Evolutionary conservation across 2,888 invertebrate species (phyloP), one percentile per base, ranked within the genome.

Genomic region (Cyrtodaria siliqua): DNA sequence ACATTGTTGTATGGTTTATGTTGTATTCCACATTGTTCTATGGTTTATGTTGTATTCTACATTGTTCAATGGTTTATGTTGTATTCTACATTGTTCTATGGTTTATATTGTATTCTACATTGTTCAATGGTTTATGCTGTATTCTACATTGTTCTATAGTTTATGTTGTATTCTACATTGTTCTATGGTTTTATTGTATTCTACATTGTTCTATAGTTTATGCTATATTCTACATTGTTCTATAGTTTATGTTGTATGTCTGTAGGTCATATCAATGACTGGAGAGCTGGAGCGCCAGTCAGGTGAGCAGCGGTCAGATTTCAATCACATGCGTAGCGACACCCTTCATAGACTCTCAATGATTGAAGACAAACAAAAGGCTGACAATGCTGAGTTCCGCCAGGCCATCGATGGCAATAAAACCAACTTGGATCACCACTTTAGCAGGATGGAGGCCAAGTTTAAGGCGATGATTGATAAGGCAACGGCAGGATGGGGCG

Each of bases 371-470:
- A 87, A 86, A 44, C 89, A 90, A n/a, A 76, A 86, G 23, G 69
- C 79, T 18, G 56, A 87, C 60, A 73, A 91, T 33, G 84, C 86
- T 8, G 91, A 92, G 12, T 59, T 89, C 20, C 80, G 83, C 52
- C 84, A 83, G 27, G 79, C 80, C 8, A 61, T 92, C n/a, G 66
- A 83, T 3, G 75, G 84, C 3, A 79, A 85, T 67, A 86, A 85
- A 57, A 49, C 79, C 8, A 76, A 75, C n/a, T 74, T 86, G 20
- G 87, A 87, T 20, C 79, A 82, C 9, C 87, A 92, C 29, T 71
- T 88, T 18, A 91, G 92, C 44, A 87, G 89, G 52, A 79, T 91
- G 61, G 92, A 92, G 52, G 78, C 85, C 2, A 86, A 90, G 50
- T 69, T 92, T 42, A 60, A 85, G 24, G 71, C 74, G 9, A 80